Base-by-base conservation (phyloP, 2,888 invertebrate genomes). In the Nomada lathburiana region DNA sequence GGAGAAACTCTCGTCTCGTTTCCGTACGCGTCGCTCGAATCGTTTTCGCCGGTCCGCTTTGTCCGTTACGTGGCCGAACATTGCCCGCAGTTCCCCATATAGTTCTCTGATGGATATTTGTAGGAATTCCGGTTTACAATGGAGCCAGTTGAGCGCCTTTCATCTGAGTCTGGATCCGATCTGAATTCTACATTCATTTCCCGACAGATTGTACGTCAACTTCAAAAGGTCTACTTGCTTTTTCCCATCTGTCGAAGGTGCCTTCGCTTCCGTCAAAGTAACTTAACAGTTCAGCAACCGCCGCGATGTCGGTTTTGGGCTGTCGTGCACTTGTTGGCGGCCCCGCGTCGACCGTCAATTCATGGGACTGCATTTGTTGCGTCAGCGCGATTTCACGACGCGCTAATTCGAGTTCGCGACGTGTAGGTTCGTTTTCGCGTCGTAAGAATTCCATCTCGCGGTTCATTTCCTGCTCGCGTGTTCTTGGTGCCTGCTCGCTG, bases 11-110 rank as follows among this genome's bases (percentile, higher is more conserved):
- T 59, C 59, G 11, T 59, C 55, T 1, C 42, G 44, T 47, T 29
- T 55, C 59, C 69, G 50, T 10, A 18, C 16, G 29, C 69, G 69
- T 23, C 44, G 23, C 23, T 69, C 59, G 26, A 57, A 69, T 9
- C 47, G 13, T 13, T 36, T 26, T n/a, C 69, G 55, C 1, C 42
- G 16, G 16, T 23, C 60, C 42, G 47, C 20, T 16, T 59, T 57
- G 55, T 47, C 23, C 16, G 13, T 5, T 55, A 20, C 44, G 5
- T 13, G 55, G 16, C 44, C 11, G 18, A 69, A 57, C 57, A 57
- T 69, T 5, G n/a, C 18, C 4, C 47, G 44, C 50, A 69, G n/a
- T 55, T 57, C 42, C 0, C 13, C 47, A 1, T 59, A 42, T 42
- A 69, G 18, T 18, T 26, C 47, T 2, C 42, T 1, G 2, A 2